Conservation (phyloP, 2,797 vertebrate genomes). For the Sebastes baramenuke region DNA sequence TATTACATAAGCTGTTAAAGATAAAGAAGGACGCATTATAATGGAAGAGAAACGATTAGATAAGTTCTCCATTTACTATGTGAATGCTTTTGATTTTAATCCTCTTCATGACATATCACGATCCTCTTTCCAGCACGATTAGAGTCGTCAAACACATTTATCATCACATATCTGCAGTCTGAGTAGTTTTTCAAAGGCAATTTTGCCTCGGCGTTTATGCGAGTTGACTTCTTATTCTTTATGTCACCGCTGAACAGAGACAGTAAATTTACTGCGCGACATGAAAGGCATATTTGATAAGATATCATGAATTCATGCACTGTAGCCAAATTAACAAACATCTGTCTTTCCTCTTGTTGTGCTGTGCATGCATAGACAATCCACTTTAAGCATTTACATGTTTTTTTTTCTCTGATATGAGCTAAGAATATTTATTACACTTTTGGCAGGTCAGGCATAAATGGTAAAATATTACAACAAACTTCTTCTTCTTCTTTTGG, state of each 20-base stretch:
- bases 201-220: conserved; percentile 22
- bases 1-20: conserved; percentile 40
- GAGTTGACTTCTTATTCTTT: conserved; percentile 35
- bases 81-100: conserved; percentile 33
- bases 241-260: conserved; percentile 13
- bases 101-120: conserved; percentile 31
- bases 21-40: conserved; percentile 45
- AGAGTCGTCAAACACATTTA: conserved; percentile 60
- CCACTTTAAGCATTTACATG: neutral
- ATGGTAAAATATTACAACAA: neutral
- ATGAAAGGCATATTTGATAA: conserved; percentile 16
- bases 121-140: conserved; percentile 32
- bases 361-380: neutral
- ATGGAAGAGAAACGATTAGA: conserved; percentile 49
- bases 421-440: neutral
- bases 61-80: conserved; percentile 34
- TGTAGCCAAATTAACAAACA: conserved; percentile 16
- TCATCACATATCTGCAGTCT: conserved; percentile 44
- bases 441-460: neutral
- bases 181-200: conserved; percentile 40
- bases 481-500: neutral
- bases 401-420: neutral
- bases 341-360: conserved; percentile 4
- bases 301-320: neutral
- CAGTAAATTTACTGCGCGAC: neutral